Base-by-base conservation (phyloP, 2,797 vertebrate genomes). In the Sebastes diploproa region DNA sequence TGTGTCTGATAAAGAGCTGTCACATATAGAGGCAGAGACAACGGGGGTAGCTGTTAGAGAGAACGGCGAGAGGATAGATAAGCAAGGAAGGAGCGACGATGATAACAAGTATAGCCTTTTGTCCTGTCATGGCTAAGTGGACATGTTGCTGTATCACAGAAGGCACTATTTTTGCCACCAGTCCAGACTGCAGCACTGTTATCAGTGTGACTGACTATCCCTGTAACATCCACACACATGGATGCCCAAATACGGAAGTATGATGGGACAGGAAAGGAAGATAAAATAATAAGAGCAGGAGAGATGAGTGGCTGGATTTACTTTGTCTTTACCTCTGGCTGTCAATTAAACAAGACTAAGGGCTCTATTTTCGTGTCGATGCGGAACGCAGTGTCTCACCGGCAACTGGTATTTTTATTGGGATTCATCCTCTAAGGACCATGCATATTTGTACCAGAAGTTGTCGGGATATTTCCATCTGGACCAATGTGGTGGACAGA, bases 161-260 rank as follows among this genome's bases (percentile, higher is more conserved):
- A 64, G 79, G 54, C 75, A 23, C 89, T 92, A 92, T 94, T 91
- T 91, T 82, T 88, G 87, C 29, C 56, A 30, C 4, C 70, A 0
- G 1, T 72, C 72, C 74, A 50, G 60, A 30, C 75, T 50, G 25
- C 52, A 70, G 42, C 55, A 18, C 36, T 42, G 74, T 77, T 89
- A 86, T 88, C 72, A 79, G 86, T 88, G 76, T 77, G 69, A 72
- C 58, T 87, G 84, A 78, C 77, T 75, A 5, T 68, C 42, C 69
- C 25, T 59, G 68, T 63, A 18, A n/a, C 50, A 74, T 72, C 30
- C 66, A 18, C 34, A 74, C 29, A 11, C 63, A 75, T 16, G 12
- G 36, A 73, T 46, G n/a, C 25, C 56, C 38, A 59, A 58, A 81
- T 4, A 75, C 42, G 38, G 56, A 50, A 70, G 50, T 18, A 20